Base-by-base conservation (phyloP, 2,888 invertebrate species). In the Crematogaster levior region DNA sequence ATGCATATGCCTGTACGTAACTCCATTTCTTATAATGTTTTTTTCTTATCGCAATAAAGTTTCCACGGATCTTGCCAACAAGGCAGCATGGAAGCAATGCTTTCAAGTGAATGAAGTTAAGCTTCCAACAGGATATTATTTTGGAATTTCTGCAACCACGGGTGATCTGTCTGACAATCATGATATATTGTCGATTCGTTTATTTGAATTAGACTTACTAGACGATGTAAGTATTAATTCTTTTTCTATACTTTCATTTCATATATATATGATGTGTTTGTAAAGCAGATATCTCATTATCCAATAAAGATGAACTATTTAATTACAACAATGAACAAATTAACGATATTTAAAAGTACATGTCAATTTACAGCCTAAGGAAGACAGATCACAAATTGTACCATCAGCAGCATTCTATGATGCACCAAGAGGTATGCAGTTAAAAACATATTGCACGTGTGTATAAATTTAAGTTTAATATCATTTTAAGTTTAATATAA, bases 141-240 rank as follows among this genome's bases (percentile, higher is more conserved):
- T 99, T 94, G 99, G 99, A 1, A 95, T 98, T 5, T 97, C 99
- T 0, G 98, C 99, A 0, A 99, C 99, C 0, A 99, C 99, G 0
- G 99, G 99, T 1, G 99, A 99, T 94, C 95, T 99, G 61, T 97
- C 98, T 84, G 99, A 99, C 95, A 98, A 98, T 94, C 99, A 99
- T 94, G 99, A 99, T 94, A 96, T 99, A 85, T 96, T 98, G 85
- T 97, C 98, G 1, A 96, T 99, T 84, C 98, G 98, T 95, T 96
- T 99, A 92, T 99, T 97, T 93, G 99, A 99, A 94, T 95, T 99
- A 82, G 99, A 99, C 93, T 95, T 97, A 75, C 96, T 97, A 75
- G 96, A 96, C 85, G 96, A 96, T 93, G 96, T 96, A 94, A 95
- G 95, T 92, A 48, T 2, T 34, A 15, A 34, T 60, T 30, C 40